A percentile compares a stretch with the other conserved stretches of the same genome.
Conservation (phyloP, 2,797 vertebrate species). For the Peromyscus melanophrys region DNA sequence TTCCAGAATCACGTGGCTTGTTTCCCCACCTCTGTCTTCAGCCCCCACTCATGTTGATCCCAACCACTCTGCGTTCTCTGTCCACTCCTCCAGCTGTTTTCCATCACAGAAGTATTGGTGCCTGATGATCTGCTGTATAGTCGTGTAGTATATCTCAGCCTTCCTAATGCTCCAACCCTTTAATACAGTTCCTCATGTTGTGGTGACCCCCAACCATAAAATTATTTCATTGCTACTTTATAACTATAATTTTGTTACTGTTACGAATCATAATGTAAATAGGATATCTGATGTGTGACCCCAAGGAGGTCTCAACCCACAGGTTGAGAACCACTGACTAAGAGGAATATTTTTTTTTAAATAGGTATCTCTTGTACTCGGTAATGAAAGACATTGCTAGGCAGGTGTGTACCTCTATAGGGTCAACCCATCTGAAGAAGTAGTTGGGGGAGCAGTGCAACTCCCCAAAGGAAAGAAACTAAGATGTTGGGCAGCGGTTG, state of each 20-base stretch:
- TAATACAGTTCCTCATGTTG: neutral
- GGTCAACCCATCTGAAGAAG: neutral
- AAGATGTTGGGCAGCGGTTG: too few species aligned
- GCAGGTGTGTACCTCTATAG: too few species aligned
- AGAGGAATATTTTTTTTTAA: too few species aligned
- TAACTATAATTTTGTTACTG: neutral
- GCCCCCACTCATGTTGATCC: too few species aligned
- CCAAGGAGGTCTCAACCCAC: too few species aligned
- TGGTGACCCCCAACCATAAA: neutral
- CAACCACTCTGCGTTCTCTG: neutral
- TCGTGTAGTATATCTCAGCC: neutral
- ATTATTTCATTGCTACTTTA: neutral
- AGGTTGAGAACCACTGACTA: neutral
- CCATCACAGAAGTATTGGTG: neutral
- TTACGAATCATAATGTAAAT: neutral
- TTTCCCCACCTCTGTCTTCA: neutral
- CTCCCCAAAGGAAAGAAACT: neutral
- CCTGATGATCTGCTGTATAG: neutral
- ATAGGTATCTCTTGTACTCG: neutral
- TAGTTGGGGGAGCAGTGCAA: neutral
- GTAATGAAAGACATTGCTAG: neutral
- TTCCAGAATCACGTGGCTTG: fast-evolving
- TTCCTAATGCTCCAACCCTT: neutral
- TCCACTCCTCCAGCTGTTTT: neutral
- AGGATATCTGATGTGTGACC: neutral